phyloP scores from a whole-genome alignment of 1,140 invertebrate species.

The Harpegnathos saltator region DNA sequence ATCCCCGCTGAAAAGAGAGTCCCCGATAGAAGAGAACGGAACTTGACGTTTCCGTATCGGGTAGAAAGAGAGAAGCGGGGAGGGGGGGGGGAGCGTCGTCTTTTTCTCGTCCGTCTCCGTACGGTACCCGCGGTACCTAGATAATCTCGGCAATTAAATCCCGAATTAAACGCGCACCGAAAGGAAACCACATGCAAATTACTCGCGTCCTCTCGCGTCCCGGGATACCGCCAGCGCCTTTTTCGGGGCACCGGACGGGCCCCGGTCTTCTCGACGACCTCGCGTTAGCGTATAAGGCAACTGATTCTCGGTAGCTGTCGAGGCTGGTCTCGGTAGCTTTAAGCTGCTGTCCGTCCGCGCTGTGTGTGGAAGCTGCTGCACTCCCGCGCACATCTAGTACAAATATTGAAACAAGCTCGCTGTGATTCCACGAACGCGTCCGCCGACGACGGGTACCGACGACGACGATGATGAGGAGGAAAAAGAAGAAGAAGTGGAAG shows the following conservation, averaged over 20 bases:
- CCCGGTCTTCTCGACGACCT: not conserved
- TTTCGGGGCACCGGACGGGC: conserved; percentile 31
- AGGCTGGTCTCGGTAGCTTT: not conserved
- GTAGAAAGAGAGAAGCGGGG: no score
- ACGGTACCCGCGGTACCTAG: conserved; percentile 27
- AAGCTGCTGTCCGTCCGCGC: not conserved
- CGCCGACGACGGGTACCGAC: conserved; percentile 20
- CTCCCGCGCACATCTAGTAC: conserved; percentile 34
- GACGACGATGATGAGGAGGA: no score
- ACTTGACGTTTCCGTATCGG: no score
- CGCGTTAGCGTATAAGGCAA: conserved; percentile 30
- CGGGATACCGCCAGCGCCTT: conserved; percentile 28
- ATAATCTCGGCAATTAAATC: conserved; percentile 49
- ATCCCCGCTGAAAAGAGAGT: no score
- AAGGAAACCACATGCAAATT: conserved; percentile 53
- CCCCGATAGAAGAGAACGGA: no score
- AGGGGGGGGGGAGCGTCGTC: not conserved
- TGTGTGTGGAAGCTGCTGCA: not conserved
- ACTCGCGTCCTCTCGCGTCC: conserved; percentile 40
- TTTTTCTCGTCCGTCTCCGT: not conserved
- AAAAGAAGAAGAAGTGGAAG: no score
- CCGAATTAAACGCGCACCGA: conserved; percentile 36
- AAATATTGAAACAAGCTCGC: conserved; percentile 67
- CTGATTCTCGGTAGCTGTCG: conserved; percentile 33
- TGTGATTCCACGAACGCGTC: conserved; percentile 38